Base-by-base conservation (phyloP, 2,113 vertebrate species). In the Corydoras maculifer region DNA sequence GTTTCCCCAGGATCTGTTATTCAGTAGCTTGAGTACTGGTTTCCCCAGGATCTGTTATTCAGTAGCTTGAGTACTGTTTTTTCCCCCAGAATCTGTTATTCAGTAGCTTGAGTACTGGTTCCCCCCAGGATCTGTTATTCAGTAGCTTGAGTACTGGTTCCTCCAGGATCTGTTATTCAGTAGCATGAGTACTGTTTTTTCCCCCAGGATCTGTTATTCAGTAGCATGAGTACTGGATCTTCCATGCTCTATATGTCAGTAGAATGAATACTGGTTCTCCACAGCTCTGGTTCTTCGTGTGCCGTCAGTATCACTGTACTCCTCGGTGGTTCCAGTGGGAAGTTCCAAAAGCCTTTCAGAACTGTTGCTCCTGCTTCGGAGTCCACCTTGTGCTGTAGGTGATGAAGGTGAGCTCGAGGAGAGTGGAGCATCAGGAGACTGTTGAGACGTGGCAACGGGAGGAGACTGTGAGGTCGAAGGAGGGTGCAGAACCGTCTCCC, bases 181-280 rank as follows among this genome's bases (percentile, higher is more conserved):
- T 5, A 43, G 35, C 35, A 2, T 43, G 2, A 43, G 35, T 43
- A 43, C 35, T 43, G 35, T 5, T 43, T 43, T 43, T 43, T 43
- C 2, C 35, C 18, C 18, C 18, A 5, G 35, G 35, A 43, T 43
- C 35, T 43, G 35, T 43, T 43, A 43, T 43, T 43, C 35, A 43
- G 35, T 43, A 43, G 35, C 35, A 43, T 5, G 35, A 43, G 35
- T 43, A 43, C 35, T 43, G 35, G 7, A 43, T 43, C 35, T 5
- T 43, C 35, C 35, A 43, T 4, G 35, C 1, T 73, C 72, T 80
- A 31, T 32, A 51, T 9, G 49, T 97, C 84, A 99, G 86, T 98
- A 98, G 88, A 98, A 99, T 75, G 96, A 97, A 80, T 99, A 99
- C 29, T 99, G 96, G 86, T 99, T 99, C 81, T 99, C 95, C 18